Percentiles rank a stretch among this genome's conserved stretches.
Evolutionary conservation across 2,888 invertebrate genomes (phyloP).

Genomic region (Caradrina kadenii): DNA sequence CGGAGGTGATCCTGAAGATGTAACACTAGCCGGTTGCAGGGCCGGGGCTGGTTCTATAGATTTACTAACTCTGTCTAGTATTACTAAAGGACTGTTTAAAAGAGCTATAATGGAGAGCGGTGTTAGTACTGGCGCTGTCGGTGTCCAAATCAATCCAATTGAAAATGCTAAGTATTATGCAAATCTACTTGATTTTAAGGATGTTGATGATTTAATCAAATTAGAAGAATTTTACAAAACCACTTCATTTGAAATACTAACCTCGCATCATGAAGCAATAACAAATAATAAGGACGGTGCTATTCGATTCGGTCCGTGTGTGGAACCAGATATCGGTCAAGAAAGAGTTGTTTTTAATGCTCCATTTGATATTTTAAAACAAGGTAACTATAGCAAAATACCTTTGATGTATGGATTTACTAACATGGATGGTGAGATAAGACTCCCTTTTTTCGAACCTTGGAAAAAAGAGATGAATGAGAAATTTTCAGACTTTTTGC

Average conservation of each 20-base stretch:
- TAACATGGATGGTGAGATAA: slow-evolving; percentile 71
- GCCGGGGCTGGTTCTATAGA: slow-evolving; percentile 77
- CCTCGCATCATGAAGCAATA: slow-evolving; percentile 31
- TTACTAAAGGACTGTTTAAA: slow-evolving; percentile 73
- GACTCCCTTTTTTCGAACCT: slow-evolving; percentile 46
- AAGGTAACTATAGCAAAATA: slow-evolving; percentile 53
- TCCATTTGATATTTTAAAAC: slow-evolving; percentile 56
- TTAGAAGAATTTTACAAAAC: slow-evolving; percentile 77
- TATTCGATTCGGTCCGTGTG: slow-evolving; percentile 66
- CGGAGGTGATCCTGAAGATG: slow-evolving; percentile 79
- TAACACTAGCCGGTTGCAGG: slow-evolving; percentile 76
- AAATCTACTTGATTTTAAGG: slow-evolving; percentile 64
- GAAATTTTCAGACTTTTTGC: slow-evolving; percentile 71
- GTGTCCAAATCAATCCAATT: slow-evolving; percentile 74
- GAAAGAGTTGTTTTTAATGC: slow-evolving; percentile 56
- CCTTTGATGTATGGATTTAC: slow-evolving; percentile 69
- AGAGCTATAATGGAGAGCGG: slow-evolving; percentile 78
- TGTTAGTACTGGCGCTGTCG: slow-evolving; percentile 64
- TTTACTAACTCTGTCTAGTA: slow-evolving; percentile 74
- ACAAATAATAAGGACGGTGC: slow-evolving; percentile 38
- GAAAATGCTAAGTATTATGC: slow-evolving; percentile 74
- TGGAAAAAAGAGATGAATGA: slow-evolving; percentile 70
- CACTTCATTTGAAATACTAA: slow-evolving; percentile 65
- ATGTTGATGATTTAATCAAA: slow-evolving; percentile 69
- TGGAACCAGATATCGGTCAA: slow-evolving; percentile 67